A percentile compares a stretch with the other conserved stretches of the same genome.
Conservation (phyloP, 1,140 invertebrate species). For the Drosophila parabipectinata region DNA sequence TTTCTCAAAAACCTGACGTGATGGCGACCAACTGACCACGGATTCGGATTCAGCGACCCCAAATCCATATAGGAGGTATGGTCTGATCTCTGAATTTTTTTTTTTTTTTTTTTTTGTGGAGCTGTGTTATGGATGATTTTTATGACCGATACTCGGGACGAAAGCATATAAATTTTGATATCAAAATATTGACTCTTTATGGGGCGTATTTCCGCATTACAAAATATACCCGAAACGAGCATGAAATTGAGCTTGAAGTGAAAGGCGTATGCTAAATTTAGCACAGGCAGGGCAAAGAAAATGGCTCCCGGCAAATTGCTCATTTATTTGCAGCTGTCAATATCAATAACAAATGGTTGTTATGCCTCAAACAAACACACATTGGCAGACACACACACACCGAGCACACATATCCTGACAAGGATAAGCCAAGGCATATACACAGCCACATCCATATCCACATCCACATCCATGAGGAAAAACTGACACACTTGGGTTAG, state of each 20-base stretch:
- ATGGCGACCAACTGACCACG: no score
- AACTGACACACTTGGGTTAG: slow-evolving; percentile 16
- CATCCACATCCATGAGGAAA: background rate
- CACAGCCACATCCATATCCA: no score
- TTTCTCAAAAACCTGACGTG: no score
- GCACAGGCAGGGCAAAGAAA: slow-evolving; percentile 45
- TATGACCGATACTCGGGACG: background rate
- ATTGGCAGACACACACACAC: slow-evolving; percentile 12
- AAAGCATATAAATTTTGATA: slow-evolving; percentile 24
- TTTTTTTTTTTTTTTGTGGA: no score
- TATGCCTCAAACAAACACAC: slow-evolving; percentile 67
- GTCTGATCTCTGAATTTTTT: no score
- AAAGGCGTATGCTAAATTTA: slow-evolving; percentile 60
- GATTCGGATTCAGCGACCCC: no score
- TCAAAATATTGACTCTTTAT: slow-evolving; percentile 39
- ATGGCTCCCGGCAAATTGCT: slow-evolving; percentile 69
- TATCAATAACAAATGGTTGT: slow-evolving; percentile 83
- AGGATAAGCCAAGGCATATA: background rate
- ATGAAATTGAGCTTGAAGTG: slow-evolving; percentile 31
- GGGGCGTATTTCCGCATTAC: slow-evolving; percentile 21
- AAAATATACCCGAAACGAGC: slow-evolving; percentile 30
- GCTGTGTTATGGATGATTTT: background rate
- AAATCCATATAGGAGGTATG: no score
- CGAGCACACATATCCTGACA: background rate
- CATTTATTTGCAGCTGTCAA: slow-evolving; percentile 83